Evolutionary conservation across 2,113 vertebrate genomes (phyloP).

Genomic region (Hydropotes inermis): DNA sequence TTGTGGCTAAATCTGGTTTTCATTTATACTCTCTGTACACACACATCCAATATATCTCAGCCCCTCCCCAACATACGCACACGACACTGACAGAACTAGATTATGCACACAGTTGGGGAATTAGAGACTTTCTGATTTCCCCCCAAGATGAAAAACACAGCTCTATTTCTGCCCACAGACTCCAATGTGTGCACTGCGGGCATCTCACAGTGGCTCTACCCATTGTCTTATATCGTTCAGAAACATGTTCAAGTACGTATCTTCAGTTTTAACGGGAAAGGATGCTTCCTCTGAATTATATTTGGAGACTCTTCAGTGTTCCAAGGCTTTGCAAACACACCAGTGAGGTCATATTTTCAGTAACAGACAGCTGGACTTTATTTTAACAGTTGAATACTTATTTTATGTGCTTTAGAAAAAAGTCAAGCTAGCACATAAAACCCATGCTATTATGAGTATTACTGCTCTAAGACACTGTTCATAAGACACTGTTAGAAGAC

Average conservation of each 20-base stretch:
- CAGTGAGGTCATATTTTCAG: neutral
- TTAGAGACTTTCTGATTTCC: neutral
- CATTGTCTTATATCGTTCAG: neutral
- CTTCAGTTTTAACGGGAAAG: neutral
- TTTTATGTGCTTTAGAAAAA: neutral
- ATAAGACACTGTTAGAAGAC: neutral
- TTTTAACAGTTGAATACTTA: neutral
- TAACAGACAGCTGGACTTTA: neutral
- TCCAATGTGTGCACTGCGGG: neutral
- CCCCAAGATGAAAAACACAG: neutral
- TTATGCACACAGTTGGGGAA: neutral
- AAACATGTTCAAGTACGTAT: neutral
- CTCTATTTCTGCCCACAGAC: neutral
- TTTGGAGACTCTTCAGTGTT: neutral
- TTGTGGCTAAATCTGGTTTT: neutral
- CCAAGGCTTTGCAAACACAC: neutral
- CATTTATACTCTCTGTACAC: neutral
- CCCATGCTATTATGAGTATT: neutral
- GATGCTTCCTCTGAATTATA: neutral
- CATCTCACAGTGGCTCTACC: neutral
- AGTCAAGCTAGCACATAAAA: neutral
- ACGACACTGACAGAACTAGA: neutral
- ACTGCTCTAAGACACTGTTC: neutral
- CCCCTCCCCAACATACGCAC: neutral
- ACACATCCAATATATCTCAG: neutral